Percentiles rank a stretch among this genome's conserved stretches.
Evolutionary conservation across 2,113 vertebrate genomes (phyloP).

Genomic region (Eudorcas thomsonii): DNA sequence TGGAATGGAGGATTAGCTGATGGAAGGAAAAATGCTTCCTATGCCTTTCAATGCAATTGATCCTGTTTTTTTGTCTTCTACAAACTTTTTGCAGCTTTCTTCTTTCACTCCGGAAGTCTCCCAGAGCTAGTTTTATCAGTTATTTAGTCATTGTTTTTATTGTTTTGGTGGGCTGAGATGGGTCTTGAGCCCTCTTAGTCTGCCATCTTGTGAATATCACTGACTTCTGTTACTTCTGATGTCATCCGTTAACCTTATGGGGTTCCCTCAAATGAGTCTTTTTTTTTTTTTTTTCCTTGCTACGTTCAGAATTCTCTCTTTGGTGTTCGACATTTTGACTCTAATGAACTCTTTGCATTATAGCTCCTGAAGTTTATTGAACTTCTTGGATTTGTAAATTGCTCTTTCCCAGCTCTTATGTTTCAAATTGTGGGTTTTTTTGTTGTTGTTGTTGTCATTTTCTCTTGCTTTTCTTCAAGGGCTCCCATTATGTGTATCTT

Average conservation of each 20-base stretch:
- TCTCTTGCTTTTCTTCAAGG: not conserved
- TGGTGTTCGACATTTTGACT: not conserved
- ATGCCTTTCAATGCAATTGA: not conserved
- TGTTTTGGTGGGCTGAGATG: not conserved
- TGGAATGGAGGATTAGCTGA: not conserved
- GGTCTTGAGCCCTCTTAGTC: not conserved
- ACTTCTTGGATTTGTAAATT: not conserved
- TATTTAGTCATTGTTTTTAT: not conserved
- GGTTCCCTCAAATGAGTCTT: not conserved
- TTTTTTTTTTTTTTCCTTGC: not conserved
- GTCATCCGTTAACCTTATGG: not conserved
- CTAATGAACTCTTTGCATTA: not conserved
- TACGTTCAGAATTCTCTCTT: not conserved
- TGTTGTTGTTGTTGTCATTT: not conserved
- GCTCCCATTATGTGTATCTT: not conserved
- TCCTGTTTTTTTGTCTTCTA: not conserved
- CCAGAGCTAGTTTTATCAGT: not conserved
- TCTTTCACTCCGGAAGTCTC: not conserved
- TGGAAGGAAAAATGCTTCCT: not conserved
- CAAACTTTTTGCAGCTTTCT: not conserved
- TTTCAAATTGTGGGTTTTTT: not conserved
- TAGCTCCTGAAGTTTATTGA: not conserved
- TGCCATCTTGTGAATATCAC: not conserved
- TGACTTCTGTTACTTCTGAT: not conserved
- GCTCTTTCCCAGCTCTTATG: not conserved